Evolutionary conservation across 2,113 vertebrate species (phyloP), one percentile per base, ranked within the genome.

Genomic region (Oncorhynchus masou): DNA sequence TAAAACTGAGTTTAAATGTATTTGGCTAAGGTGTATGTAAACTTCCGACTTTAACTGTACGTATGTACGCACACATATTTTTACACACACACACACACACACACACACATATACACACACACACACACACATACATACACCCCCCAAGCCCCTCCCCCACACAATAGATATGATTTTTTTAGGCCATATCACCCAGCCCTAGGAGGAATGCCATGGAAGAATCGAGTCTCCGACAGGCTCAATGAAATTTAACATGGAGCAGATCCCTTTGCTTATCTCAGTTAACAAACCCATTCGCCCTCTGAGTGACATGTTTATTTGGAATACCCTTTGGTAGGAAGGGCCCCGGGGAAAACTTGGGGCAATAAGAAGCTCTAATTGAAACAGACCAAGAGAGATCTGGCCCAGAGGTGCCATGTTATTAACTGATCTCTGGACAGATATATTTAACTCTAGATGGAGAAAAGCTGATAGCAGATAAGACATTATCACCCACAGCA

Each of bases 381-480:
- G 68, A 81, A 81, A 81, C 64, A 57, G 25, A 74, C 51, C 71
- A 64, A 68, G 65, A 68, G 45, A 71, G 29, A 67, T 59, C 54
- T 62, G 19, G 2, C 74, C 54, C 54, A 74, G 54, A 62, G n/a
- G 59, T 51, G 68, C 39, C 1, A 69, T 62, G 34, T 51, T 71
- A 22, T 27, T n/a, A 49, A 70, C 64, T 80, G 78, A 84, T 86
- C 85, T 78, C 34, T 3, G 70, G 13, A 73, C 73, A 71, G 74
- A 78, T 62, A 48, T 8, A 54, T 69, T 29, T 70, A 29, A 59
- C n/a, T 13, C 45, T 19, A 34, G 59, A 60, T 66, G 19, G 74
- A 19, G 20, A 12, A 68, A 72, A 66, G 29, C 31, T 45, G 39
- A 45, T 45, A 11, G 39, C 11, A 45, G 9, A 11, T 45, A 45